Percentiles rank a stretch among this genome's conserved stretches.
Evolutionary conservation across 1,140 invertebrate species (phyloP).

Genomic region (Rhopalosiphum maidis): DNA sequence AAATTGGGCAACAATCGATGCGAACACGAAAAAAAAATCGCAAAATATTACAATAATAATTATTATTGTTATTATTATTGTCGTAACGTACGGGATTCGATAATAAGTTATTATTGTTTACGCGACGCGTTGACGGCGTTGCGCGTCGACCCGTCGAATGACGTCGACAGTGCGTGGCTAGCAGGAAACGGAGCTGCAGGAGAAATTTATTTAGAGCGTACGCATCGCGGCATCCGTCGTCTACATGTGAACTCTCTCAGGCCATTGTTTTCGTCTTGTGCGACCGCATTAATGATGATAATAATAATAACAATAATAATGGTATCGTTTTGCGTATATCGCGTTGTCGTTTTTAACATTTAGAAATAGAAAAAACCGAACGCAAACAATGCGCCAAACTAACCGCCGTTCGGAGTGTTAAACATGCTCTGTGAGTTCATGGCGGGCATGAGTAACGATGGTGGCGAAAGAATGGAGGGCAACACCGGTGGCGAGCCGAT

Average conservation of each 20-base stretch:
- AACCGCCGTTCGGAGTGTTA: constrained; percentile 32
- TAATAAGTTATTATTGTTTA: background rate
- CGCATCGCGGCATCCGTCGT: background rate
- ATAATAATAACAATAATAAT: background rate
- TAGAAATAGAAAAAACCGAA: background rate
- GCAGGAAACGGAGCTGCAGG: constrained; percentile 27
- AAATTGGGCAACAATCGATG: background rate
- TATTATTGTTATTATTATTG: background rate
- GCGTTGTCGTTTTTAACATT: background rate
- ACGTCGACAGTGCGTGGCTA: constrained; percentile 32
- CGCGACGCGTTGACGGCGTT: background rate
- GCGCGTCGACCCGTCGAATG: constrained; percentile 6
- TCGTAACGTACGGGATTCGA: background rate
- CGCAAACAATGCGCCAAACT: constrained; percentile 5
- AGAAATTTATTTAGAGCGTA: constrained; percentile 16
- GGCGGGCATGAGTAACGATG: constrained; percentile 70
- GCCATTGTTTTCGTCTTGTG: constrained; percentile 28
- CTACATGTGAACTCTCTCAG: constrained; percentile 42
- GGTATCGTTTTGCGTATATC: background rate
- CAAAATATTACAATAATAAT: background rate
- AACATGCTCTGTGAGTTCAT: constrained; percentile 58
- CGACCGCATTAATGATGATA: background rate
- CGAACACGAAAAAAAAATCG: background rate
- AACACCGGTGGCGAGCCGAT: constrained; percentile 62
- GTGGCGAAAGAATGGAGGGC: constrained; percentile 69